Evolutionary conservation across 2,888 invertebrate species (phyloP), one percentile per base, ranked within the genome.

Genomic region (Nephrotoma guestfalica): DNA sequence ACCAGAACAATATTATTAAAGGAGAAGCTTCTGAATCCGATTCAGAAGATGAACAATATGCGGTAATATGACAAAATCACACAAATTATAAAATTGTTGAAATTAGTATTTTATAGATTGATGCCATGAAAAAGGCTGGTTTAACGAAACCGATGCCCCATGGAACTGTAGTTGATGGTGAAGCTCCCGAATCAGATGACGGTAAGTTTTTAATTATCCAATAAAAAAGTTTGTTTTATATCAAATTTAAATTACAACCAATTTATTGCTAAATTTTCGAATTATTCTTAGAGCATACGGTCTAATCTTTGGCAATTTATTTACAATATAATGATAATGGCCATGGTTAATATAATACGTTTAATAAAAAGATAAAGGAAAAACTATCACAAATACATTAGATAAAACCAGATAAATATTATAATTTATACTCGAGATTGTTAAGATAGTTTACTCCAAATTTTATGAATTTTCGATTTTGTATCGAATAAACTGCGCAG

Each of bases 401-500:
- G 18, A 9, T 71, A 71, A 71, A 71, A 30, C 47, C 30, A 3
- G 30, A 11, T 4, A 71, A 57, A 47, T 47, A 47, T 47, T 47
- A 15, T 15, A 51, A 51, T 30, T 30, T 30, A 71, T 30, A 15
- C 9, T 71, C 11, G 71, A 11, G 71, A 71, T 18, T 86, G 41
- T 45, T 86, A 86, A 45, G 45, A 30, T 30, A 91, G 41, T 86
- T 90, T 91, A 13, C 89, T 89, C 91, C 91, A 92, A 42, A 92
- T 88, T 41, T 88, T 88, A 87, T 90, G 89, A 88, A 91, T 89
- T n/a, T 90, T 90, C 4, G 90, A 91, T 3, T 93, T 92, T 0
- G 90, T 91, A 90, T 96, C 96, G 89, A 97, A 97, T 41, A 97
- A 92, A 90, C 95, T 96, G 88, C 94, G 94, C 15, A 97, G 93